These are phyloP conservation scores for Paratilapia polleni DNA, from an alignment of 2,113 vertebrate species.

Conservation along the genomic window DNA sequence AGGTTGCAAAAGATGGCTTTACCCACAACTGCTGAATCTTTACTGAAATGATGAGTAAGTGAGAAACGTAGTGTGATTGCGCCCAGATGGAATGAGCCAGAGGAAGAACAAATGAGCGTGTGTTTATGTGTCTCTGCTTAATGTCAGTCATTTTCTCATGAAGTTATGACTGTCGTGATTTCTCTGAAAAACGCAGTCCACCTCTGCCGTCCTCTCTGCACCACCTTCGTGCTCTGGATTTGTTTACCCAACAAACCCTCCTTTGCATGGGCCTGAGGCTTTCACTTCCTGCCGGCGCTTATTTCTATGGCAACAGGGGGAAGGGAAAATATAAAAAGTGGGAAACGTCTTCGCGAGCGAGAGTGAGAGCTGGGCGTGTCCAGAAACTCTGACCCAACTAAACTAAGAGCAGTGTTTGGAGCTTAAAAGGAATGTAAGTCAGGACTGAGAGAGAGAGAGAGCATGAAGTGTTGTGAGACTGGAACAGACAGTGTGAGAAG, in stretches of 20 bases:
- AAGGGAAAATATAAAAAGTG: conserved; percentile 43
- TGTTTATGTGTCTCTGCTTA: conserved; percentile 24
- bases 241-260: conserved; percentile 71
- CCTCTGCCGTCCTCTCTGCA: conserved; percentile 12
- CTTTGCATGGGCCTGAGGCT: conserved; percentile 69
- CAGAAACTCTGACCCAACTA: background rate
- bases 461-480: background rate
- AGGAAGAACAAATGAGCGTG: conserved; percentile 25
- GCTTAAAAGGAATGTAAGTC: conserved; percentile 18
- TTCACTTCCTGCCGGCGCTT: conserved; percentile 53
- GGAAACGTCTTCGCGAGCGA: conserved; percentile 6
- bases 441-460: background rate
- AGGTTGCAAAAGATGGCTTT: conserved; percentile 47
- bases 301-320: conserved; percentile 69
- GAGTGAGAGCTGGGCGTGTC: conserved; percentile 48
- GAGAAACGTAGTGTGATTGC: conserved; percentile 41
- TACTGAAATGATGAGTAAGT: conserved; percentile 35
- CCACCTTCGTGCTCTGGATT: conserved; percentile 49
- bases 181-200: background rate
- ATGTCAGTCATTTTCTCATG: background rate
- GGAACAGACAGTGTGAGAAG: background rate
- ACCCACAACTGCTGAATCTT: conserved; percentile 27
- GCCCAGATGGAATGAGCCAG: conserved; percentile 14
- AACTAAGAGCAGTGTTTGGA: background rate
- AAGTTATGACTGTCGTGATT: background rate